These are phyloP conservation scores for Bubo scandiacus DNA, from an alignment of 2,113 vertebrate genomes.

Conservation along the genomic window DNA sequence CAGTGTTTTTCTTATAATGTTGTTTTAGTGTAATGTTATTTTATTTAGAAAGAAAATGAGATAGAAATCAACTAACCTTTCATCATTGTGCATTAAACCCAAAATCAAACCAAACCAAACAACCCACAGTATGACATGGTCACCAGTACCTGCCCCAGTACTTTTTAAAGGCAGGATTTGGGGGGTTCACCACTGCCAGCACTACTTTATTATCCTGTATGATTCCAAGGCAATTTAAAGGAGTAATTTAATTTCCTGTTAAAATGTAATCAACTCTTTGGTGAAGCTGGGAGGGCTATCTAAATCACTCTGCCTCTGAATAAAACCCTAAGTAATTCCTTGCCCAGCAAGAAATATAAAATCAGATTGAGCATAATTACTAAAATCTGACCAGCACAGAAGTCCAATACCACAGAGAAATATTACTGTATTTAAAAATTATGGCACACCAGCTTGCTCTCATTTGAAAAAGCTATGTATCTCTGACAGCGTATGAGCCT, in stretches of 20 bases:
- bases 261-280: background rate
- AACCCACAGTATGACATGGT: accelerated
- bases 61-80: background rate
- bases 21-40: background rate
- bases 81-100: background rate
- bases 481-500: background rate
- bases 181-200: background rate
- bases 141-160: background rate
- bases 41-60: background rate
- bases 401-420: background rate
- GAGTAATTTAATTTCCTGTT: background rate
- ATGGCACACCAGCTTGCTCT: background rate
- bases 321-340: background rate
- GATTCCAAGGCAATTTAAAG: background rate
- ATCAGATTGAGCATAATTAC: background rate
- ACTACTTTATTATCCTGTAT: background rate
- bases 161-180: background rate
- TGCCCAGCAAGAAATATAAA: background rate
- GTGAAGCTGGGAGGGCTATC: background rate
- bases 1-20: background rate
- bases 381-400: background rate
- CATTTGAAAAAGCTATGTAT: background rate
- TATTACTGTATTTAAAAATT: background rate
- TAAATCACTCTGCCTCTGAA: background rate
- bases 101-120: background rate